phyloP scores from a whole-genome alignment of 2,797 vertebrate species.

The Petrocephalus schoutedeni region DNA sequence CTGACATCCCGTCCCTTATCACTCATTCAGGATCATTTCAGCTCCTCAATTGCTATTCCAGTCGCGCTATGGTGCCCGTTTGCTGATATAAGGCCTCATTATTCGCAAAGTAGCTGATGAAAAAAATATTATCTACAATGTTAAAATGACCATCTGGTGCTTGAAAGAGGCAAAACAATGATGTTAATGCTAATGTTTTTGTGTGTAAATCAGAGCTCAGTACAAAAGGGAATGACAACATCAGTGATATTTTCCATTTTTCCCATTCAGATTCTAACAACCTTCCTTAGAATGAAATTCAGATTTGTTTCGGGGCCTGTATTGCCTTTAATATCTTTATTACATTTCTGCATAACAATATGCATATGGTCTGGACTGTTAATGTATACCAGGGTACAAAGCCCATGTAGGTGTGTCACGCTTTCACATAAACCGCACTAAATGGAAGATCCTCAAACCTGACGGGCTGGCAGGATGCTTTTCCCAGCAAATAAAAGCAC shows the following conservation, averaged over 20 bases:
- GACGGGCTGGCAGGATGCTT: not conserved
- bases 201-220: not conserved
- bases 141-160: constrained; percentile 56
- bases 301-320: not conserved
- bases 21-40: not conserved
- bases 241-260: not conserved
- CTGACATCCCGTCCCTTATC: not conserved
- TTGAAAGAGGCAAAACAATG: constrained; percentile 49
- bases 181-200: constrained; percentile 40
- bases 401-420: not conserved
- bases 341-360: not conserved
- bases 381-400: not conserved
- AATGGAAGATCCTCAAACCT: not conserved
- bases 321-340: not conserved
- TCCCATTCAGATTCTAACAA: not conserved
- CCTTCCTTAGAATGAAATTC: not conserved
- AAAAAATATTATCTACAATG: constrained; percentile 39
- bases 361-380: not conserved
- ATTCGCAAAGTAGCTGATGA: constrained; percentile 36
- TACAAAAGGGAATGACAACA: not conserved
- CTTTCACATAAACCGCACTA: not conserved
- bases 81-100: not conserved
- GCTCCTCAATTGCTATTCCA: not conserved
- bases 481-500: not conserved
- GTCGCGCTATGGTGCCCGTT: not conserved